phyloP scores from a whole-genome alignment of 2,113 vertebrate genomes.

The Barnardius zonarius region DNA sequence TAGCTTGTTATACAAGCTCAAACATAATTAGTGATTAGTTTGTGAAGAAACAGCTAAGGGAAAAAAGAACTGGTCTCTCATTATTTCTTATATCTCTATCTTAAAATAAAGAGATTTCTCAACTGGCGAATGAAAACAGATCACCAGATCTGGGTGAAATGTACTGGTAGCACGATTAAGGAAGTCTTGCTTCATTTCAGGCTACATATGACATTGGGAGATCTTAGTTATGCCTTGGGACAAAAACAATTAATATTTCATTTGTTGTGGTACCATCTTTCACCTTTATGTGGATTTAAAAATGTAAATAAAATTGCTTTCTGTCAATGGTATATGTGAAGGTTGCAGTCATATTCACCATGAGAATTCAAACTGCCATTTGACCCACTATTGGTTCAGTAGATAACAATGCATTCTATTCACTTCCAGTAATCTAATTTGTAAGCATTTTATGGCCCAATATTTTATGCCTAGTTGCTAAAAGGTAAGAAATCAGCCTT shows the following conservation, averaged over 20 bases:
- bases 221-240: slow-evolving; percentile 58
- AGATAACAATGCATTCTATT: slow-evolving; percentile 73
- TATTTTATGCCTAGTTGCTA: slow-evolving; percentile 69
- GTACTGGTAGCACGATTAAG: background rate
- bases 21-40: slow-evolving; percentile 11
- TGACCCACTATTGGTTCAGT: slow-evolving; percentile 72
- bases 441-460: slow-evolving; percentile 71
- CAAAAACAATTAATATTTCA: slow-evolving; percentile 63
- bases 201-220: slow-evolving; percentile 67
- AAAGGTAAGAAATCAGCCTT: slow-evolving; percentile 74
- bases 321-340: slow-evolving; percentile 71
- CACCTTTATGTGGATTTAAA: slow-evolving; percentile 77
- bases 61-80: background rate
- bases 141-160: background rate
- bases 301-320: slow-evolving; percentile 81
- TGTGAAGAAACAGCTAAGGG: background rate
- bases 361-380: slow-evolving; percentile 71
- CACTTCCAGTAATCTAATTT: slow-evolving; percentile 71
- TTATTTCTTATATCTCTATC: background rate
- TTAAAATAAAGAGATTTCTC: background rate
- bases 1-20: background rate
- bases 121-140: slow-evolving; percentile 7
- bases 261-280: slow-evolving; percentile 70
- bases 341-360: slow-evolving; percentile 64
- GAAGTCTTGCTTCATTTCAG: slow-evolving; percentile 55